Evolutionary conservation across 2,888 invertebrate genomes (phyloP), one percentile per base, ranked within the genome.

Genomic region (Agapostemon virescens): DNA sequence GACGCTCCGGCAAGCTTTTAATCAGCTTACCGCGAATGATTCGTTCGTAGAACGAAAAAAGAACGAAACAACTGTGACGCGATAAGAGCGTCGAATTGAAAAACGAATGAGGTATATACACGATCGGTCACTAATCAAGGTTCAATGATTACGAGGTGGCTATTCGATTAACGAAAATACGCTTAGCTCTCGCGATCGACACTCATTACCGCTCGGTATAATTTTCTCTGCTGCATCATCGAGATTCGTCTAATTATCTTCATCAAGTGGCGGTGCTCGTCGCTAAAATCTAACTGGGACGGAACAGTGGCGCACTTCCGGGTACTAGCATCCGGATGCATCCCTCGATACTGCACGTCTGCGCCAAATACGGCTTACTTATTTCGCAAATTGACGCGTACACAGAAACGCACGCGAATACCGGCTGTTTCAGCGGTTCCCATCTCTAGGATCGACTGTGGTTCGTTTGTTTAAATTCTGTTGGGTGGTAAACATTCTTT

Each of bases 11-110:
- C 36, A 23, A 74, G 78, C 78, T 42, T 78, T 69, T 78, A 75
- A 78, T 74, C 78, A 78, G 78, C 74, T 78, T 78, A 78, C 69
- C 36, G n/a, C 66, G 52, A 20, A 64, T 66, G 78, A 55, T 52
- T 45, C 38, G 15, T n/a, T 33, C 75, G 69, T 30, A 1, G 38
- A 69, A 45, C 64, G 23, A 49, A 68, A 26, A 11, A 52, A 5
- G 20, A 17, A 58, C 26, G 7, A 2, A n/a, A n/a, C 1, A 5
- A n/a, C 6, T 15, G 30, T 3, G 55, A 13, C 23, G 55, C 23
- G 26, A 55, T 15, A 26, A 55, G 55, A 15, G 13, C n/a, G 26
- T 15, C 15, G 6, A 26, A 17, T 55, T 15, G 55, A 55, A 15
- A 13, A 26, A 15, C 26, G 26, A 26, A 55, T 6, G 55, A 26